Evolutionary conservation across 2,797 vertebrate genomes (phyloP), one percentile per base, ranked within the genome.

Genomic region (Nannoperca obscura): DNA sequence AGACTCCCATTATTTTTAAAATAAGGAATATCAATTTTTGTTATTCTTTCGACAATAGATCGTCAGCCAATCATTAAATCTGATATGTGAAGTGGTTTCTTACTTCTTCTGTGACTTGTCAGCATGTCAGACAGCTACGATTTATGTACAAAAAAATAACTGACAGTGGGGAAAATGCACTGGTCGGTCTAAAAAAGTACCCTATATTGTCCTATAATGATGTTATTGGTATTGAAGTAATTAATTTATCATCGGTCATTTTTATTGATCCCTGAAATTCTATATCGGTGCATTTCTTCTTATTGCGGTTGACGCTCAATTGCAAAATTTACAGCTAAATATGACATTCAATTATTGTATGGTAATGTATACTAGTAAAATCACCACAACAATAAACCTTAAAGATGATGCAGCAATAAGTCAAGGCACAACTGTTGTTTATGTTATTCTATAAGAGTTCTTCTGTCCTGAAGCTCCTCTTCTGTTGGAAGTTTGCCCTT

Each of bases 321-420:
- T 52, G 11, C 34, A 62, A 12, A 67, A 62, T 71, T 20, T 42
- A 47, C 19, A 66, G 63, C 36, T 66, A 47, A 10, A 68, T 22
- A 20, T 49, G 49, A 70, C 27, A 24, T 47, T 44, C 22, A 58
- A 8, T 78, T 60, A 32, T 42, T 70, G 15, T 24, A 32, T 59
- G 15, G 57, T 75, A 44, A 83, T 47, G 9, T 49, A 42, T 10
- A 36, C 59, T 17, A 7, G 30, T 60, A 54, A 59, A 59, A 52
- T 40, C 55, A 42, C 19, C 53, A 22, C 47, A 11, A 20, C 36
- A 57, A 22, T 34, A 65, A 62, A 58, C 19, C 44, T 52, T 59
- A 30, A 27, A 44, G 27, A 47, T 60, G 57, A 53, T 36, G 62
- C 42, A 24, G 55, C 67, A 44, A 34, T 66, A 44, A 32, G 38